phyloP scores from a whole-genome alignment of 64 coral and sea anemone species.

The Stichodactyla helianthus region DNA sequence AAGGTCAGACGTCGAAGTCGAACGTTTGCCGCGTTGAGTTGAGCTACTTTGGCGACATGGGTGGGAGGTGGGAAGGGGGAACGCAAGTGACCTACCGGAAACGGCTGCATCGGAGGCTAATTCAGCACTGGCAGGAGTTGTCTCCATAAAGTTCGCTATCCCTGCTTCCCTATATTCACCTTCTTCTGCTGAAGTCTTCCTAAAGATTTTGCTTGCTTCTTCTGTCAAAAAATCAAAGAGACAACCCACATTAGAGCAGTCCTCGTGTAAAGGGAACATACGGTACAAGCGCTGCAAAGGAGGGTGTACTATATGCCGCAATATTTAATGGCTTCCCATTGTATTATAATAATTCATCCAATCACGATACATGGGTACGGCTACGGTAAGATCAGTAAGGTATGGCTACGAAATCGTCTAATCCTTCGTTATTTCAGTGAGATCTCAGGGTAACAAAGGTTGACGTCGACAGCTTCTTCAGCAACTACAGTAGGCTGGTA shows the following conservation, averaged over 20 bases:
- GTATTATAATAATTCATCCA: not conserved
- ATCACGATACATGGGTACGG: too few species aligned
- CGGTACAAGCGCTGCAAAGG: not conserved
- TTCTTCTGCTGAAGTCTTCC: conserved; percentile 27
- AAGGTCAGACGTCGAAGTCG: too few species aligned
- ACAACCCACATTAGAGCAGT: not conserved
- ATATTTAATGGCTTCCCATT: not conserved
- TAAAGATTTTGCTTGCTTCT: conserved; percentile 31
- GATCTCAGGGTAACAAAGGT: too few species aligned
- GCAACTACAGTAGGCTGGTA: too few species aligned
- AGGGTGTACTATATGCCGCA: not conserved
- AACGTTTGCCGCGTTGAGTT: too few species aligned
- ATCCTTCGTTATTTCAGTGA: too few species aligned
- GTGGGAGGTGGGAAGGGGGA: too few species aligned
- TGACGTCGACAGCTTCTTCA: too few species aligned
- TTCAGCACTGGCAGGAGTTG: not conserved
- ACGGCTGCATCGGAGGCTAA: not conserved
- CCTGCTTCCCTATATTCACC: conserved; percentile 9
- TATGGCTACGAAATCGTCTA: too few species aligned
- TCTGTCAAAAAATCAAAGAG: not conserved
- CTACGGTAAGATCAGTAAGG: too few species aligned
- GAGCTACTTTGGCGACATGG: too few species aligned
- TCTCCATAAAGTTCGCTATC: too few species aligned
- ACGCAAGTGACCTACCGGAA: not conserved
- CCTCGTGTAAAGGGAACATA: not conserved